These are phyloP conservation scores for Volucella inanis DNA, from an alignment of 2,888 invertebrate genomes.

Conservation along the genomic window DNA sequence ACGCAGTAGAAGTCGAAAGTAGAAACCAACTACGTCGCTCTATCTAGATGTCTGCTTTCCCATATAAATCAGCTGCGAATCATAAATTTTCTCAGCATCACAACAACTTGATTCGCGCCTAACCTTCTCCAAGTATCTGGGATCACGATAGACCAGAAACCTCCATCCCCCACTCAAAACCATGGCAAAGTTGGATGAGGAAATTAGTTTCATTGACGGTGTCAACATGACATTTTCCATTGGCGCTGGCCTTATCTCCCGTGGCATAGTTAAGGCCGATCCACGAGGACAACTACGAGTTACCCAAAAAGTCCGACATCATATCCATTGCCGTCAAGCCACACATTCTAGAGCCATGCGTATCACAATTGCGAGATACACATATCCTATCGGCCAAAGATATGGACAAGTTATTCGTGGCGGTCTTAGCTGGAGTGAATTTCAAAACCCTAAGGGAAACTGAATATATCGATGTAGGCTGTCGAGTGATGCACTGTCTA, in stretches of 20 bases:
- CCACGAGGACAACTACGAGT: constrained; percentile 87
- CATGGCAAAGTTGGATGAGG: constrained; percentile 83
- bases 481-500: constrained; percentile 88
- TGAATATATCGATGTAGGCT: constrained; percentile 92
- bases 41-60: background rate
- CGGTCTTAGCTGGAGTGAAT: constrained; percentile 91
- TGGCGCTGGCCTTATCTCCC: constrained; percentile 88
- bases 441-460: constrained; percentile 87
- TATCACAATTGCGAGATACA: constrained; percentile 81
- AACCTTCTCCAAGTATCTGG: background rate
- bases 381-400: constrained; percentile 81
- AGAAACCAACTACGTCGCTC: background rate
- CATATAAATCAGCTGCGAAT: background rate
- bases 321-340: constrained; percentile 96
- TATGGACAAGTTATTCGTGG: constrained; percentile 87
- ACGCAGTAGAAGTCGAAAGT: background rate
- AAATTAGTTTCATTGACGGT: constrained; percentile 93
- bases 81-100: background rate
- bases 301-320: constrained; percentile 86
- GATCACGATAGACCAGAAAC: constrained; percentile 30
- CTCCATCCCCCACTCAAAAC: background rate
- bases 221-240: constrained; percentile 97
- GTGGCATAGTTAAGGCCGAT: constrained; percentile 86
- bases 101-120: constrained; percentile 9
- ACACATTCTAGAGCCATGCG: constrained; percentile 86